These are phyloP conservation scores for Isichthys henryi DNA, from an alignment of 2,113 vertebrate genomes.

Conservation along the genomic window DNA sequence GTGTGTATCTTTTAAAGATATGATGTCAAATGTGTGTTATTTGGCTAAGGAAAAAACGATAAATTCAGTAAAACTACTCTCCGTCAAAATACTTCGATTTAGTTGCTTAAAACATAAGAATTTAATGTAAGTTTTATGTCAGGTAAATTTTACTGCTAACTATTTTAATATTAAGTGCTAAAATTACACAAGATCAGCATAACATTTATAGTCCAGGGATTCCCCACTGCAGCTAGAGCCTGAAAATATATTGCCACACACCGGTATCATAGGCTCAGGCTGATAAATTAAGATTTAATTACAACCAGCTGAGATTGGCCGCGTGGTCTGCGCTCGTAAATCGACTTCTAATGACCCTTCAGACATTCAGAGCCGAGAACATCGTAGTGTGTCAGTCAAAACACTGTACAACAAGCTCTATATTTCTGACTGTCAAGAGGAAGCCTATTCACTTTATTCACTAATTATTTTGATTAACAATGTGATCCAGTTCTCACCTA, in stretches of 20 bases:
- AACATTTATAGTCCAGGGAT: background rate
- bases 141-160: background rate
- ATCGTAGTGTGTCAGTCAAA: slow-evolving; percentile 23
- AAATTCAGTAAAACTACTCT: background rate
- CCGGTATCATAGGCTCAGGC: slow-evolving; percentile 8
- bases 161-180: background rate
- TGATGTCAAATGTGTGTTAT: background rate
- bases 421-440: background rate
- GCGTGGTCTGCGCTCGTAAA: slow-evolving; percentile 29
- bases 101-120: slow-evolving; percentile 11
- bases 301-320: slow-evolving; percentile 28
- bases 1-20: background rate
- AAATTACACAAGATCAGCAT: background rate
- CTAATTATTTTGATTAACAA: background rate
- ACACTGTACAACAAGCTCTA: slow-evolving; percentile 6
- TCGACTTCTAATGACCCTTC: slow-evolving; percentile 38
- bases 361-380: slow-evolving; percentile 27
- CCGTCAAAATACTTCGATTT: background rate
- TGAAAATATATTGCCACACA: slow-evolving; percentile 5
- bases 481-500: background rate
- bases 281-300: slow-evolving; percentile 37
- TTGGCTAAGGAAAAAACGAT: background rate
- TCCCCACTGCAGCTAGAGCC: background rate
- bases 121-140: background rate
- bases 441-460: slow-evolving; percentile 17